Evolutionary conservation across 1,140 invertebrate genomes (phyloP).

Genomic region (Zaprionus lachaisei): DNA sequence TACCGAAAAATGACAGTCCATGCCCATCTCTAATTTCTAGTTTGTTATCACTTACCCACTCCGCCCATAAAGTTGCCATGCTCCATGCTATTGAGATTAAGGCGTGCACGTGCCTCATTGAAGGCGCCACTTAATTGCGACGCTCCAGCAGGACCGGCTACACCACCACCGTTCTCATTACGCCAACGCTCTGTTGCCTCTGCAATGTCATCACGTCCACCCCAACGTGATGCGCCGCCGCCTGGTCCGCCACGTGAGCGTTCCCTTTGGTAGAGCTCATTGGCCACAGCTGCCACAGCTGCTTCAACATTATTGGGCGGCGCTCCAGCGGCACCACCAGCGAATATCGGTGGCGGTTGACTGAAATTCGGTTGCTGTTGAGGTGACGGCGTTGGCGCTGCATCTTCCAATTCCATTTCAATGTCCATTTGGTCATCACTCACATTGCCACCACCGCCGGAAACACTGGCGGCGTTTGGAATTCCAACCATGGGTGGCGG

Average conservation of each 20-base stretch:
- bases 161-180: conserved; percentile 58
- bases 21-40: too few relatives aligned
- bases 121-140: conserved; percentile 51
- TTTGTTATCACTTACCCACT: conserved; percentile 31
- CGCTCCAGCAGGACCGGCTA: conserved; percentile 34
- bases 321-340: conserved; percentile 4
- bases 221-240: conserved; percentile 62
- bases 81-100: conserved; percentile 67
- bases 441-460: conserved; percentile 50
- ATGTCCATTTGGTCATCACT: conserved; percentile 89
- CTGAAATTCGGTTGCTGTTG: conserved; percentile 67
- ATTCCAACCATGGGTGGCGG: conserved; percentile 54
- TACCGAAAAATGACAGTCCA: too few relatives aligned
- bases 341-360: conserved; percentile 68
- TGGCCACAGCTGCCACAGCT: conserved; percentile 43
- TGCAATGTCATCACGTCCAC: conserved; percentile 62
- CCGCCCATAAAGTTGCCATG: conserved; percentile 64
- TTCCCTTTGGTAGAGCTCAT: conserved; percentile 65
- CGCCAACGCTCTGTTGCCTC: conserved; percentile 65
- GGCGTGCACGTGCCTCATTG: conserved; percentile 68
- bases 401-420: conserved; percentile 87
- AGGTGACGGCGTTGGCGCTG: conserved; percentile 25
- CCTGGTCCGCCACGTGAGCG: conserved; percentile 53
- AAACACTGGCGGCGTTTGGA: conserved; percentile 34
- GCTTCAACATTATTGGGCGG: conserved; percentile 49